Conservation (phyloP, 2,888 invertebrate species). For the Pimpla rufipes region DNA sequence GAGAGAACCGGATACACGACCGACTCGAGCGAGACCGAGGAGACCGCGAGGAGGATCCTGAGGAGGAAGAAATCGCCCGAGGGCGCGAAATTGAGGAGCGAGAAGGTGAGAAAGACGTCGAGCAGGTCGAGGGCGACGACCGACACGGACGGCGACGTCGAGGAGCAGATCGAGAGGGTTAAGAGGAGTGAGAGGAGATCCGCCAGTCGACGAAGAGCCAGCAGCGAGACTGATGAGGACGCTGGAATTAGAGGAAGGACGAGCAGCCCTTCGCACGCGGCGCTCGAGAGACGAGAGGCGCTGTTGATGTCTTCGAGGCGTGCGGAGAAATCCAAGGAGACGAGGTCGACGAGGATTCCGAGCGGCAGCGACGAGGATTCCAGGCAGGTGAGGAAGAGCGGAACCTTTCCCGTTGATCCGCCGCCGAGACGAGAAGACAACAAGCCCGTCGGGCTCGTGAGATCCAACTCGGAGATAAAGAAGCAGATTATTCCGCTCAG, state of each 20-base stretch:
- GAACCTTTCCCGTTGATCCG: slow-evolving; percentile 67
- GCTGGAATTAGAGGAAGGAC: slow-evolving; percentile 3
- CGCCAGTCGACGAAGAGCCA: slow-evolving; percentile 54
- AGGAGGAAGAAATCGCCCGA: slow-evolving; percentile 76
- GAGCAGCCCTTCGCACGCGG: slow-evolving; percentile 26
- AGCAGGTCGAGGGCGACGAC: slow-evolving; percentile 65
- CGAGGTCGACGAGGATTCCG: slow-evolving; percentile 2
- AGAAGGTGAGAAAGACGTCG: slow-evolving; percentile 14
- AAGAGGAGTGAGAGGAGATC: slow-evolving; percentile 58
- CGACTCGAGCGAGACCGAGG: slow-evolving; percentile 79
- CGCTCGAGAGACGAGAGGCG: slow-evolving; percentile 35
- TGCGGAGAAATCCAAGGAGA: slow-evolving; percentile 31
- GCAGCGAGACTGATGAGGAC: slow-evolving; percentile 57
- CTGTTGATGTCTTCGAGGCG: slow-evolving; percentile 32
- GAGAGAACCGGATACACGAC: slow-evolving; percentile 72
- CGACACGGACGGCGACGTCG: slow-evolving; percentile 67
- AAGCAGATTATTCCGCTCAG: slow-evolving; percentile 83
- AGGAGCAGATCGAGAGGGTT: slow-evolving; percentile 49
- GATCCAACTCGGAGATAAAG: slow-evolving; percentile 72
- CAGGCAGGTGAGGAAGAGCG: slow-evolving; percentile 84
- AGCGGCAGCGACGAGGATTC: slow-evolving; percentile 38
- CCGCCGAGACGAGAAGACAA: too few relatives aligned
- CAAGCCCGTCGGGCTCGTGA: slow-evolving; percentile 25
- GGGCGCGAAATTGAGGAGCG: slow-evolving; percentile 19
- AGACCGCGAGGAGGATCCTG: slow-evolving; percentile 46